phyloP scores from a whole-genome alignment of 2,888 invertebrate species.

The Drosophila prolongata region DNA sequence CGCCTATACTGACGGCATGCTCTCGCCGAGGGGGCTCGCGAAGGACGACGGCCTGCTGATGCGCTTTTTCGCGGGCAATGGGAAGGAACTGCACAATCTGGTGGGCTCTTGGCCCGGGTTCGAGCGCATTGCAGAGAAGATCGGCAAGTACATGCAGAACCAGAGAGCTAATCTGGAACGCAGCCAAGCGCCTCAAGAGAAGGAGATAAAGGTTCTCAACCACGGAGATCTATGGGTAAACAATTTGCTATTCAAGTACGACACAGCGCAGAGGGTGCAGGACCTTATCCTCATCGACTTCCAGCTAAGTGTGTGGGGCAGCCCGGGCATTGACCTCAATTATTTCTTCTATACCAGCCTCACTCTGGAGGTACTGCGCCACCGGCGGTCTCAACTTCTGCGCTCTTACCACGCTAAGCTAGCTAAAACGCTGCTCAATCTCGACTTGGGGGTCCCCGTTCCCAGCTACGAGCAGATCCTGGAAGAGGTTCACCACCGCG shows the following conservation, averaged over 20 bases:
- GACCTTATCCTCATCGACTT: slow-evolving; percentile 81
- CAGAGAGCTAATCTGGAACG: slow-evolving; percentile 63
- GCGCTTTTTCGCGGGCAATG: slow-evolving; percentile 62
- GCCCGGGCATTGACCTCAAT: slow-evolving; percentile 83
- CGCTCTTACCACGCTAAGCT: slow-evolving; percentile 72
- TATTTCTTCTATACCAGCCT: slow-evolving; percentile 83
- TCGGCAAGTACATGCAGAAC: slow-evolving; percentile 67
- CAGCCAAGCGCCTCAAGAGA: slow-evolving; percentile 62
- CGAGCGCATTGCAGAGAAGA: slow-evolving; percentile 82
- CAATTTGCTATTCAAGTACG: slow-evolving; percentile 85
- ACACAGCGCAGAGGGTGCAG: slow-evolving; percentile 20
- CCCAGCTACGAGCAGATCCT: slow-evolving; percentile 74
- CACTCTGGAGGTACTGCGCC: slow-evolving; percentile 69
- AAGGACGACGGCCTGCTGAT: slow-evolving; percentile 61
- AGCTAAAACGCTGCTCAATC: slow-evolving; percentile 55
- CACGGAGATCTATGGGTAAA: slow-evolving; percentile 86
- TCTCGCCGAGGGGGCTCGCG: slow-evolving; percentile 59
- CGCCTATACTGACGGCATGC: slow-evolving; percentile 64
- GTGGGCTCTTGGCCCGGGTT: slow-evolving; percentile 84
- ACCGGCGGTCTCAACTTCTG: slow-evolving; percentile 73
- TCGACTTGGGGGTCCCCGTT: slow-evolving; percentile 55
- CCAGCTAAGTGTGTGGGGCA: slow-evolving; percentile 80
- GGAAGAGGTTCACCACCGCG: slow-evolving; percentile 69
- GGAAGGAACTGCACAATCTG: slow-evolving; percentile 69
- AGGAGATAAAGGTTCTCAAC: slow-evolving; percentile 84